Percentiles rank a stretch among this genome's conserved stretches.
Conservation (phyloP, 2,888 invertebrate species). For the Drosophila neoperkinsi region DNA sequence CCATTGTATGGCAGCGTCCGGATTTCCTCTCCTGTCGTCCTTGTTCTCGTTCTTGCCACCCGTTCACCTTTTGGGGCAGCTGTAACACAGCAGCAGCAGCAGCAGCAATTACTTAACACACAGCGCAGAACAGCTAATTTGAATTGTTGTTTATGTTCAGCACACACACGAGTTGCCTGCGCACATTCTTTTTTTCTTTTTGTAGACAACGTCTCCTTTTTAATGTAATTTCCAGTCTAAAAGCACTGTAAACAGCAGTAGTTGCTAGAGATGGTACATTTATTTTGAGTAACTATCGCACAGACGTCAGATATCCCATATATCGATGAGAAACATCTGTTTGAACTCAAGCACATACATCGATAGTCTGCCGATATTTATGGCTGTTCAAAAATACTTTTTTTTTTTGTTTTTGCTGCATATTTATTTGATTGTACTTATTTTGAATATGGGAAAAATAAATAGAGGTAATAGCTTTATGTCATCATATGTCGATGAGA, state of each 20-base stretch:
- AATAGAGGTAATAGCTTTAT: too few relatives aligned
- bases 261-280: conserved; percentile 18
- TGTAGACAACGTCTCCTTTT: conserved; percentile 9
- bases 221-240: conserved; percentile 11
- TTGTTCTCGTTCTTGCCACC: conserved; percentile 41
- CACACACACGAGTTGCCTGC: conserved; percentile 4
- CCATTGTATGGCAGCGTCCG: conserved; percentile 10
- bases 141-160: not conserved
- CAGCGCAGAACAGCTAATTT: conserved; percentile 2
- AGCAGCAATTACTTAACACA: not conserved
- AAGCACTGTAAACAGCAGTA: conserved; percentile 55
- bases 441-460: too few relatives aligned
- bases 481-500: conserved; percentile 12
- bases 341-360: conserved; percentile 10
- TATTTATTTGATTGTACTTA: too few relatives aligned
- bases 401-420: too few relatives aligned
- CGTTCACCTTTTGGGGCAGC: conserved; percentile 50
- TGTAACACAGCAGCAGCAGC: conserved; percentile 2
- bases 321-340: conserved; percentile 44
- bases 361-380: not conserved
- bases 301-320: not conserved
- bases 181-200: conserved; percentile 1
- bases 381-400: not conserved
- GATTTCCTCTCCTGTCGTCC: conserved; percentile 32
- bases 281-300: conserved; percentile 42